Conservation (phyloP, 2,113 vertebrate species). For the Sclerurus mexicanus region DNA sequence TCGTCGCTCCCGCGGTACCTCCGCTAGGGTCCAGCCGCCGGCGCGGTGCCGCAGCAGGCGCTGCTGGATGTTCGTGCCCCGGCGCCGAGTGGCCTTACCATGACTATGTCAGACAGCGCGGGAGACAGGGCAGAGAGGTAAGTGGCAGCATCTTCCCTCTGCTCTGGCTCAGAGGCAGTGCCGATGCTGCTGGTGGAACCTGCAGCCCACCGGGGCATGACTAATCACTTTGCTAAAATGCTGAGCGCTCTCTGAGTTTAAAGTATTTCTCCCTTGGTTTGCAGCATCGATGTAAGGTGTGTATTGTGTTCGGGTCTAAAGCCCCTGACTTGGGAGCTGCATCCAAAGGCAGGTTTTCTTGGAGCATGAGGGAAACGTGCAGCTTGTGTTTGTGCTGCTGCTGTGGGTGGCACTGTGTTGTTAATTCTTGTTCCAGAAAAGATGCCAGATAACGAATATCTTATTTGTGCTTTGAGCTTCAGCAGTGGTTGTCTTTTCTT, state of each 20-base stretch:
- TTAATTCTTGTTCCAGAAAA: background rate
- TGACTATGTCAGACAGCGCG: slow-evolving; percentile 32
- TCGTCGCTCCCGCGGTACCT: background rate
- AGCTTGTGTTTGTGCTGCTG: background rate
- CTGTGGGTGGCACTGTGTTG: background rate
- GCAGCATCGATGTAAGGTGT: background rate
- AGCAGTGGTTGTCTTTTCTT: background rate
- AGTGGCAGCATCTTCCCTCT: background rate
- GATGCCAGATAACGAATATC: background rate
- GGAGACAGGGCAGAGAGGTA: background rate
- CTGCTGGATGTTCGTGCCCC: background rate
- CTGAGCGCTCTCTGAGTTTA: background rate
- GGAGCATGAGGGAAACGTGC: background rate
- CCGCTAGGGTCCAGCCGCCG: background rate
- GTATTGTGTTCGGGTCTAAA: background rate
- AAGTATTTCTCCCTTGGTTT: background rate
- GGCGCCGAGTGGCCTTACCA: background rate
- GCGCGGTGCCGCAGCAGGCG: background rate
- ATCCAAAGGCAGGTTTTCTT: background rate
- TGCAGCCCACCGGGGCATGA: slow-evolving; percentile 44
- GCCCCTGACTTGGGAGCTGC: background rate
- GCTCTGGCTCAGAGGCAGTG: background rate
- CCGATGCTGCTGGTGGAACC: background rate
- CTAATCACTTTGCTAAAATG: slow-evolving; percentile 56
- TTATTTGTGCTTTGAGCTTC: background rate